Conservation (phyloP, 1,140 invertebrate genomes). For the Nylanderia fulva region DNA sequence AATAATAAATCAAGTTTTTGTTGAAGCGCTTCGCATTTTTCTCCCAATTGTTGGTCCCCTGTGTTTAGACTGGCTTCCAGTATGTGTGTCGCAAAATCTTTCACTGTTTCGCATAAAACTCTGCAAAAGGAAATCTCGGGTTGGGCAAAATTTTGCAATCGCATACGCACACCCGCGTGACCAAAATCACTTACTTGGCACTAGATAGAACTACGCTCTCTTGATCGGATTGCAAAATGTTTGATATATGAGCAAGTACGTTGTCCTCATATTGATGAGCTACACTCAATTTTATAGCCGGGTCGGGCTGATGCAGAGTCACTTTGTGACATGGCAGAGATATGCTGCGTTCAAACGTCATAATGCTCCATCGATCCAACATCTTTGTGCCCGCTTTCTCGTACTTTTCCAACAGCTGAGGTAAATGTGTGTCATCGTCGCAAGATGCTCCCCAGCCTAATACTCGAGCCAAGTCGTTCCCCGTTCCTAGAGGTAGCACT, state of each 20-base stretch:
- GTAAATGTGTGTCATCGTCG: conserved; percentile 97
- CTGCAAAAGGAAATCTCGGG: conserved; percentile 77
- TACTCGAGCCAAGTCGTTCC: conserved; percentile 97
- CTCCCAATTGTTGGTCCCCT: conserved; percentile 88
- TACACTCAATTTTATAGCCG: conserved; percentile 82
- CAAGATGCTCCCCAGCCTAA: conserved; percentile 98
- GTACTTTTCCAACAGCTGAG: conserved; percentile 96
- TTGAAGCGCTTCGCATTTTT: conserved; percentile 91
- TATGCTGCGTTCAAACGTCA: conserved; percentile 94
- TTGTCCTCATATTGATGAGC: conserved; percentile 92
- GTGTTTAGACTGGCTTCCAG: conserved; percentile 87
- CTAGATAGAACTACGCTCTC: conserved; percentile 91
- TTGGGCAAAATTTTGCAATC: conserved; percentile 14
- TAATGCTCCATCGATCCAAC: conserved; percentile 98
- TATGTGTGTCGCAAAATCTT: conserved; percentile 90
- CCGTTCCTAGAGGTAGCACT: conserved; percentile 97
- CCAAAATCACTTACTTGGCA: conserved; percentile 88
- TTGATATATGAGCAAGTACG: conserved; percentile 93
- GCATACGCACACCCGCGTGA: background rate
- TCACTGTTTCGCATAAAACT: conserved; percentile 92
- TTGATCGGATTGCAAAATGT: conserved; percentile 95
- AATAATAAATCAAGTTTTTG: conserved; percentile 92
- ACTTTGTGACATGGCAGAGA: conserved; percentile 87
- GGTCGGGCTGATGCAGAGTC: conserved; percentile 86
- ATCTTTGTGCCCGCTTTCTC: conserved; percentile 98